A percentile compares a stretch with the other conserved stretches of the same genome.
phyloP scores from a whole-genome alignment of 2,113 vertebrate species.

The Lethenteron reissneri region DNA sequence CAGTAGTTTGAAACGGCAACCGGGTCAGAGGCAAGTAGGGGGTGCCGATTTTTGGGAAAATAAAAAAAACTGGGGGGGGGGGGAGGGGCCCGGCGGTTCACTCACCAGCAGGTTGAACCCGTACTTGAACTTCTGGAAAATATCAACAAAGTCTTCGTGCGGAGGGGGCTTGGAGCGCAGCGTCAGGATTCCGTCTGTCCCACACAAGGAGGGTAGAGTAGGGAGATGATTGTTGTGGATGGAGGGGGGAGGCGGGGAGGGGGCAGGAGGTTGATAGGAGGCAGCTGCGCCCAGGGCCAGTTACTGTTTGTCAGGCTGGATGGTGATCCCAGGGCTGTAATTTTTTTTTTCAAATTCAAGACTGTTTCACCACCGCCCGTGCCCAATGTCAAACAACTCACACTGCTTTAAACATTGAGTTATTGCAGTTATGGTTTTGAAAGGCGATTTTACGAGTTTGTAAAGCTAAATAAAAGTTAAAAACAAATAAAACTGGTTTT shows the following conservation, averaged over 20 bases:
- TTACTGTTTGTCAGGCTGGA: no score
- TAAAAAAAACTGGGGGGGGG: background rate
- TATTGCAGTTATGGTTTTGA: no score
- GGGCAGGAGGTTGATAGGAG: background rate
- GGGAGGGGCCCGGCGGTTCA: conserved; percentile 4
- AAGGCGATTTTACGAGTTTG: no score
- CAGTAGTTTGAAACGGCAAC: background rate
- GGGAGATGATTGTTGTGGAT: background rate
- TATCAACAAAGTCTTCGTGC: conserved; percentile 66
- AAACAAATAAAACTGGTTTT: no score
- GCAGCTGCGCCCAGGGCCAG: no score
- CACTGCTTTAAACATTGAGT: conserved; percentile 10
- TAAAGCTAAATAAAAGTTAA: no score
- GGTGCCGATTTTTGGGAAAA: background rate
- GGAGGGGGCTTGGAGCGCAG: conserved; percentile 57
- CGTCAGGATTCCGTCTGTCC: conserved; percentile 73
- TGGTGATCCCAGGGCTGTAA: no score
- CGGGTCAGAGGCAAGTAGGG: background rate
- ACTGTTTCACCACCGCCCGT: background rate
- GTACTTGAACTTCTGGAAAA: conserved; percentile 91
- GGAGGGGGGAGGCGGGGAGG: background rate
- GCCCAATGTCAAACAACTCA: background rate
- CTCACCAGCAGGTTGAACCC: conserved; percentile 88
- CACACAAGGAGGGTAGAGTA: no score
- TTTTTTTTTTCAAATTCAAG: background rate